Evolutionary conservation across 2,888 invertebrate species (phyloP).

Genomic region (Mongoloraphidia duomilia): DNA sequence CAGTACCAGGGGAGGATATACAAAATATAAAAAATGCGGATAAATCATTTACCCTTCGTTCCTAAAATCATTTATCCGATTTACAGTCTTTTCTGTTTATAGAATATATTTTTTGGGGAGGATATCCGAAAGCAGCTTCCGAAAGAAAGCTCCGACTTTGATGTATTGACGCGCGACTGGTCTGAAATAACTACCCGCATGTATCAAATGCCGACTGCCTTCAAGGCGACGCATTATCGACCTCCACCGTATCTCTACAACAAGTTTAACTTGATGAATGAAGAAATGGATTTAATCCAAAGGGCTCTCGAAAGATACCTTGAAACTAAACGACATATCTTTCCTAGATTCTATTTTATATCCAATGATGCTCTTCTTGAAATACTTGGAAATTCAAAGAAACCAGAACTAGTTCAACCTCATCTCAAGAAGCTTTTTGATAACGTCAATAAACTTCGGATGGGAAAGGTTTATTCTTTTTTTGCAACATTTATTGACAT

Average conservation of each 20-base stretch:
- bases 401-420: slow-evolving; percentile 67
- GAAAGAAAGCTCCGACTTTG: slow-evolving; percentile 58
- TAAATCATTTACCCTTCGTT: too few relatives aligned
- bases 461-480: slow-evolving; percentile 40
- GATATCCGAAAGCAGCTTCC: slow-evolving; percentile 78
- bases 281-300: slow-evolving; percentile 64
- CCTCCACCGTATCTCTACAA: slow-evolving; percentile 47
- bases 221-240: slow-evolving; percentile 45
- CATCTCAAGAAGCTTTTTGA: slow-evolving; percentile 84
- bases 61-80: too few relatives aligned
- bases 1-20: too few relatives aligned
- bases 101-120: slow-evolving; percentile 76
- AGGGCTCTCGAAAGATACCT: slow-evolving; percentile 73
- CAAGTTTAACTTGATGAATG: slow-evolving; percentile 55
- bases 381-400: slow-evolving; percentile 74
- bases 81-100: slow-evolving; percentile 11
- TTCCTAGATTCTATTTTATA: slow-evolving; percentile 71
- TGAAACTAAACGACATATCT: slow-evolving; percentile 76
- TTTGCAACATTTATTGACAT: neutral
- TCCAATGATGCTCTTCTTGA: slow-evolving; percentile 73
- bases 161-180: slow-evolving; percentile 57
- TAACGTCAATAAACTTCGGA: slow-evolving; percentile 58
- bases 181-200: slow-evolving; percentile 44
- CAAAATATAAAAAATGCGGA: too few relatives aligned
- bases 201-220: slow-evolving; percentile 38